Conservation (phyloP, 1,140 invertebrate genomes). For the Drosophila busckii region DNA sequence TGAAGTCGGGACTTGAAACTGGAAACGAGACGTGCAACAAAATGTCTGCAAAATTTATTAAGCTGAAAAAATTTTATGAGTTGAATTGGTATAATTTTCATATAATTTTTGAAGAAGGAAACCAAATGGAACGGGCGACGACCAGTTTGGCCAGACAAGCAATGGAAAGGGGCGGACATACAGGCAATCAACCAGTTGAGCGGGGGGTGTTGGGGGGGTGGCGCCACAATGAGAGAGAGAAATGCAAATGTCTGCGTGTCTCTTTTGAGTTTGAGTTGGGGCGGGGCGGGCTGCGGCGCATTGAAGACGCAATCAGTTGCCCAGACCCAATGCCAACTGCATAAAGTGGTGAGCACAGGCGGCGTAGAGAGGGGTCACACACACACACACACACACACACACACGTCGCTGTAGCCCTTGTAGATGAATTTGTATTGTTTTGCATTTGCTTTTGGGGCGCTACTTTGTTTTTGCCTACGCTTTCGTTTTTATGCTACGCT, state of each 20-base stretch:
- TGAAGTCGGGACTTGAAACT: constrained; percentile 5
- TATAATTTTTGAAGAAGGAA: constrained; percentile 73
- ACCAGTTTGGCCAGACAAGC: constrained; percentile 13
- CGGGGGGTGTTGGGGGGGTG: constrained; percentile 23
- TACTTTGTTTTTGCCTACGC: constrained; percentile 64
- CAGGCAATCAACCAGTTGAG: constrained; percentile 59
- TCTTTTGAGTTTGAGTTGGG: too few species aligned
- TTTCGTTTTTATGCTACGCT: constrained; percentile 36
- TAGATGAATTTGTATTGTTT: constrained; percentile 75
- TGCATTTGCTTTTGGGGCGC: constrained; percentile 75
- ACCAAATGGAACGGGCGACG: constrained; percentile 58
- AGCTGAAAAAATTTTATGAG: constrained; percentile 77
- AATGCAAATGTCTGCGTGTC: constrained; percentile 64
- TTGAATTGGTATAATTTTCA: constrained; percentile 78
- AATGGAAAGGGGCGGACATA: constrained; percentile 22
- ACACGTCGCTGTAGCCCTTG: constrained; percentile 25
- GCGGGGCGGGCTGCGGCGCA: too few species aligned
- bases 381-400: constrained; percentile 11
- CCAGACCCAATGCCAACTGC: constrained; percentile 54
- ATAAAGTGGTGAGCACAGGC: constrained; percentile 12
- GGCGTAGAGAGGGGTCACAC: constrained; percentile 10
- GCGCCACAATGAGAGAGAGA: constrained; percentile 53
- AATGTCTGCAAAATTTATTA: constrained; percentile 75
- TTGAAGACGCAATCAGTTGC: too few species aligned
- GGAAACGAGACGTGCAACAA: constrained; percentile 42